phyloP scores from a whole-genome alignment of 1,140 invertebrate species.

The Popillia japonica region DNA sequence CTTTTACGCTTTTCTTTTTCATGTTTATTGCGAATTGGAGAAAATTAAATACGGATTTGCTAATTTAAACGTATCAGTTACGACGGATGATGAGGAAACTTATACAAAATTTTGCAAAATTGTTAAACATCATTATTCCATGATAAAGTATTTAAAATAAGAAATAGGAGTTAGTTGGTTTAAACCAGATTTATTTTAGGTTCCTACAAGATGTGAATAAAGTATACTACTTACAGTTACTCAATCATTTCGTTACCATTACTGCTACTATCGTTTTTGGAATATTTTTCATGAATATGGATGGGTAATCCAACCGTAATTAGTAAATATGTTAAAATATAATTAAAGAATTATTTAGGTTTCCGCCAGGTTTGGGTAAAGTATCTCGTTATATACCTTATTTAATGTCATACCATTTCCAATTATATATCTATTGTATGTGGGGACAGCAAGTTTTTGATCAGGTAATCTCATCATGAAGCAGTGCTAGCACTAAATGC shows the following conservation, averaged over 20 bases:
- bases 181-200: neutral
- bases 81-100: neutral
- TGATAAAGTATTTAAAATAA: conserved; percentile 20
- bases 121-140: conserved; percentile 23
- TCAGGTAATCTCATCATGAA: conserved; percentile 26
- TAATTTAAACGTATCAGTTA: neutral
- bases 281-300: conserved; percentile 36
- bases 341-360: neutral
- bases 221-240: conserved; percentile 23
- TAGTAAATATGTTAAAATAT: neutral
- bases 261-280: conserved; percentile 33
- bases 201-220: neutral
- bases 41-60: conserved; percentile 34
- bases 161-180: neutral
- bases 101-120: conserved; percentile 5
- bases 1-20: conserved; percentile 5
- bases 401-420: conserved; percentile 38
- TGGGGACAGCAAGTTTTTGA: neutral
- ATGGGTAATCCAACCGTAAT: neutral
- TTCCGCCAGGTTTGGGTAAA: conserved; percentile 15
- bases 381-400: conserved; percentile 10
- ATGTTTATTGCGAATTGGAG: conserved; percentile 29
- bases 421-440: conserved; percentile 30
- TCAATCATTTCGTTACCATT: conserved; percentile 13
- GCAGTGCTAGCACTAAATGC: neutral